These are phyloP conservation scores for Umimayanthus chanpuru DNA, from an alignment of 92 coral and sea anemone genomes.

Conservation along the genomic window DNA sequence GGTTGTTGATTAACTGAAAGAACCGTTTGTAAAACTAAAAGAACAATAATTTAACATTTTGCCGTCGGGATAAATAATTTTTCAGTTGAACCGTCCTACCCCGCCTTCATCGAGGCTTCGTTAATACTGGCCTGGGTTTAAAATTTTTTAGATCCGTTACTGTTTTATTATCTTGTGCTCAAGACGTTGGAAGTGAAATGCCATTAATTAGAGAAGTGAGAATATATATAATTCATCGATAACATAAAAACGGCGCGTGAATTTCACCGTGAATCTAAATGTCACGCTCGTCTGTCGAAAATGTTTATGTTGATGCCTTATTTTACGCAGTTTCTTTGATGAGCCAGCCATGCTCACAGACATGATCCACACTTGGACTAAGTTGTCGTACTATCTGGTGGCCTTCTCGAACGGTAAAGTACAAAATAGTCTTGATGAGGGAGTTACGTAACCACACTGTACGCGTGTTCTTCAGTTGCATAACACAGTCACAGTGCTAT, in stretches of 20 bases:
- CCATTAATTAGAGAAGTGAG: no score
- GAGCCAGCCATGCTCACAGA: slow-evolving; percentile 86
- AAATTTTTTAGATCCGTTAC: no score
- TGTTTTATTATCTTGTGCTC: no score
- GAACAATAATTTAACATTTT: no score
- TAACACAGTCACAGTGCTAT: not conserved
- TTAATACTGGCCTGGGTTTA: no score
- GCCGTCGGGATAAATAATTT: no score
- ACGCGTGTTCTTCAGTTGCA: not conserved
- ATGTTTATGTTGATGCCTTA: not conserved
- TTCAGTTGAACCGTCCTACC: not conserved
- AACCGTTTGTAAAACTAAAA: not conserved
- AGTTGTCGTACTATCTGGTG: slow-evolving; percentile 50
- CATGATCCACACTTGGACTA: slow-evolving; percentile 76
- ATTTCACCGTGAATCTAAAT: not conserved
- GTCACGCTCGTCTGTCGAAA: no score
- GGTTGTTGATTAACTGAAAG: not conserved
- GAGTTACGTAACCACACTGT: not conserved
- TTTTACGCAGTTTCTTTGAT: slow-evolving; percentile 61
- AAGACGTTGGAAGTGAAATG: no score
- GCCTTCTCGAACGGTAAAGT: slow-evolving; percentile 66
- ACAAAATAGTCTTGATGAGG: not conserved
- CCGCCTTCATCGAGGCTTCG: no score
- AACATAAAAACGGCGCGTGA: no score
- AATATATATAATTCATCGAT: no score